Percentiles rank a stretch among this genome's conserved stretches.
Evolutionary conservation across 2,113 vertebrate genomes (phyloP).

Genomic region (Numida meleagris): DNA sequence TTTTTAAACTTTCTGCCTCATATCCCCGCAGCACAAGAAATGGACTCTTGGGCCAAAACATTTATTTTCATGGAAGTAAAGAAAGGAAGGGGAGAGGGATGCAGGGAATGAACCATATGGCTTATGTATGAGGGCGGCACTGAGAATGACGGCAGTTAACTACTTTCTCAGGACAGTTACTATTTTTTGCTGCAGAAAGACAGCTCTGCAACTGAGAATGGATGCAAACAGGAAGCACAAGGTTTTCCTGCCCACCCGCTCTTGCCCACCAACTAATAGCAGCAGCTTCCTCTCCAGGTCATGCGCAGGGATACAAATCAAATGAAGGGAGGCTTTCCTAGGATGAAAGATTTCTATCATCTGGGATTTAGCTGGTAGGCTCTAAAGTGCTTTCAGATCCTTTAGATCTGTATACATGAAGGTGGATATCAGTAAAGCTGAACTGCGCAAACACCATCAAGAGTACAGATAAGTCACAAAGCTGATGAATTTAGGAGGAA

Average conservation of each 20-base stretch:
- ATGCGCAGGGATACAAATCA: background rate
- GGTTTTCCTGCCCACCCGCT: background rate
- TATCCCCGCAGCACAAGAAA: background rate
- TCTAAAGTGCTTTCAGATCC: slow-evolving; percentile 8
- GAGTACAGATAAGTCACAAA: background rate
- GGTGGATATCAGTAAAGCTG: background rate
- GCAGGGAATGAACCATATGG: background rate
- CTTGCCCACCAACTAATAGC: background rate
- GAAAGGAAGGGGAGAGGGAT: background rate
- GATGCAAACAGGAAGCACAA: background rate
- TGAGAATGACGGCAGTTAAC: background rate
- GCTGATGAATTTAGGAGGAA: background rate
- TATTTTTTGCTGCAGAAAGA: background rate
- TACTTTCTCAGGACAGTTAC: background rate
- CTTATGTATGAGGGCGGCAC: background rate
- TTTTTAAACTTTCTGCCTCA: background rate
- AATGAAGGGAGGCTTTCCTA: background rate
- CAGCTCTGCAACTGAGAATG: background rate
- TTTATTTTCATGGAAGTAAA: background rate
- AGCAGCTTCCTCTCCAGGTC: background rate
- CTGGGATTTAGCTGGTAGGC: background rate
- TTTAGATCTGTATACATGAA: background rate
- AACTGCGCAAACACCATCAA: background rate
- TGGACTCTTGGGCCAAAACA: background rate
- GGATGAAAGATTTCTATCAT: background rate